Evolutionary conservation across 2,113 vertebrate species (phyloP).

Genomic region (Neofelis nebulosa): DNA sequence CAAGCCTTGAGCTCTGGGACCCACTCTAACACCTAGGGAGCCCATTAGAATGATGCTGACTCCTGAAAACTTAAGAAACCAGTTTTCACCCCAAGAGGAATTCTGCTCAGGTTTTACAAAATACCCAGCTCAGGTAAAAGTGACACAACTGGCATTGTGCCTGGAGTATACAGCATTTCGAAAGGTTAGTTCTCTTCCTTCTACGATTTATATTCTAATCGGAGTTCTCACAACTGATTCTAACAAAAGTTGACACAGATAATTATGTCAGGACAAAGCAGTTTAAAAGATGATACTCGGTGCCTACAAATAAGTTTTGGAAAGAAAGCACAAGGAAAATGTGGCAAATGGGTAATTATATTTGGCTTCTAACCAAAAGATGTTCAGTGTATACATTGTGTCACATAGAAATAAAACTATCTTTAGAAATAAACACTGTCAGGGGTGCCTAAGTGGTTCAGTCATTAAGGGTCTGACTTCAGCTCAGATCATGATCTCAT

Average conservation of each 20-base stretch:
- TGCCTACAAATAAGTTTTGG: background rate
- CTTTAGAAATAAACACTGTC: background rate
- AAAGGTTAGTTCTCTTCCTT: background rate
- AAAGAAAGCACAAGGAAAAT: background rate
- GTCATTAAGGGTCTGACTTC: too few species aligned
- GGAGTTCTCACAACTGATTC: background rate
- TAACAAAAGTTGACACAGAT: background rate
- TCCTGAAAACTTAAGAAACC: background rate
- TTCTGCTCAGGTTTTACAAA: background rate
- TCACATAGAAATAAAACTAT: background rate
- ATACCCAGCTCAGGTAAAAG: background rate
- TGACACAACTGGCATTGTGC: background rate
- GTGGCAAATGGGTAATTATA: background rate
- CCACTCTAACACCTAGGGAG: background rate
- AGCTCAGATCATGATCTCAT: too few species aligned
- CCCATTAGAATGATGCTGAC: background rate
- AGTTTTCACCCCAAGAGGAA: background rate
- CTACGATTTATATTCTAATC: background rate
- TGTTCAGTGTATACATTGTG: background rate
- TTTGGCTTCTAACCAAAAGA: slow-evolving; percentile 3
- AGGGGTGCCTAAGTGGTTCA: too few species aligned
- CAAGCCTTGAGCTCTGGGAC: background rate
- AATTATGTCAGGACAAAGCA: background rate
- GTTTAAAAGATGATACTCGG: background rate
- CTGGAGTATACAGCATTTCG: background rate